Percentiles rank a stretch among this genome's conserved stretches.
These are phyloP conservation scores for Heterodera carotae DNA, from an alignment of 1,140 invertebrate species.

Conservation along the genomic window DNA sequence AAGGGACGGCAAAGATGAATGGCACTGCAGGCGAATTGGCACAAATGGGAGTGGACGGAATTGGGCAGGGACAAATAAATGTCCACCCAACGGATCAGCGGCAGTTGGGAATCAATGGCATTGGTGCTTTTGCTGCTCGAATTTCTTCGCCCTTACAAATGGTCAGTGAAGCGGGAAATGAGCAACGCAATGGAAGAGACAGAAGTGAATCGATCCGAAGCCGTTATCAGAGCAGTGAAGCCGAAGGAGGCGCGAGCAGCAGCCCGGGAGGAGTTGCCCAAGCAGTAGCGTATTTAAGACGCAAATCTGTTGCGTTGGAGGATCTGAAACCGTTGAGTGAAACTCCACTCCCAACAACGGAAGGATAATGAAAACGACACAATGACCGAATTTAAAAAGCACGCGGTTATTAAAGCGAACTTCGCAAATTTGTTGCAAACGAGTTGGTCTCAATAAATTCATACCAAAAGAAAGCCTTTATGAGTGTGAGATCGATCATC, in stretches of 20 bases:
- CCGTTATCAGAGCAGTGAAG: neutral
- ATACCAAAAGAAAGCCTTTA: no score
- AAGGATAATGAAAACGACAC: neutral
- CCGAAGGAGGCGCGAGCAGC: neutral
- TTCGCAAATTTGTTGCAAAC: no score
- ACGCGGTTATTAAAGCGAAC: no score
- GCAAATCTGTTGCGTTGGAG: slow-evolving; percentile 55
- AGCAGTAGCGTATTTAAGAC: slow-evolving; percentile 52
- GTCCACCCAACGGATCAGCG: neutral
- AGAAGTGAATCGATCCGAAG: slow-evolving; percentile 18
- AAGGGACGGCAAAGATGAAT: neutral
- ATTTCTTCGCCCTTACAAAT: slow-evolving; percentile 32
- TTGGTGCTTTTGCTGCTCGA: neutral
- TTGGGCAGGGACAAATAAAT: neutral
- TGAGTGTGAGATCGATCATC: no score
- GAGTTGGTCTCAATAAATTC: no score
- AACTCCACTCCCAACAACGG: slow-evolving; percentile 34
- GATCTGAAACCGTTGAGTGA: slow-evolving; percentile 43
- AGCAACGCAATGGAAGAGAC: slow-evolving; percentile 16
- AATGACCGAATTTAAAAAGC: no score
- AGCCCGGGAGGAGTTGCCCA: slow-evolving; percentile 42
- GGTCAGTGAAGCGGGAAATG: slow-evolving; percentile 48
- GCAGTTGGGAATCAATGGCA: neutral
- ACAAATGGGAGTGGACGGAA: neutral
- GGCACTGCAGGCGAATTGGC: neutral